Conservation (phyloP, 64 coral and sea anemone genomes). For the Montipora capricornis region DNA sequence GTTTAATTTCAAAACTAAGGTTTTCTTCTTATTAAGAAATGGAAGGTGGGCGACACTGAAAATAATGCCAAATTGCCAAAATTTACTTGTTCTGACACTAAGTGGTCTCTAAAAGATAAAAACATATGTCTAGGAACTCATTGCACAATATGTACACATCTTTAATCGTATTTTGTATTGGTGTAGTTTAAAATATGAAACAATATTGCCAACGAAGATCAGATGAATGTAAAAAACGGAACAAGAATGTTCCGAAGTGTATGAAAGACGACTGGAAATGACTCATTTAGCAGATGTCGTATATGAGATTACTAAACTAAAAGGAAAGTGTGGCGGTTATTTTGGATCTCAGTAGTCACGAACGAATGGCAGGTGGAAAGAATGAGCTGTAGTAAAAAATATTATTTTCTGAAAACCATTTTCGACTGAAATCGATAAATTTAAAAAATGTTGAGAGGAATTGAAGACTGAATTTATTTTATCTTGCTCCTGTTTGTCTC, state of each 20-base stretch:
- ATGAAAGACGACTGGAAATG: no score
- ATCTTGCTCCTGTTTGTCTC: no score
- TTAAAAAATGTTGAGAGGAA: neutral
- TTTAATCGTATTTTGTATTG: neutral
- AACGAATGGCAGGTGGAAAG: neutral
- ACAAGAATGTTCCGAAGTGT: no score
- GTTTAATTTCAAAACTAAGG: neutral
- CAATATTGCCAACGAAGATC: neutral
- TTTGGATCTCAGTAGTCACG: neutral
- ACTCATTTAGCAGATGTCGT: no score
- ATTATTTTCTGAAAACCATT: neutral
- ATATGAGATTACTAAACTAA: neutral
- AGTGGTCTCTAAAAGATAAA: slow-evolving; percentile 5
- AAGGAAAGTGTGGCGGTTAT: neutral
- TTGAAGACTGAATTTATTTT: no score
- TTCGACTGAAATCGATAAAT: neutral
- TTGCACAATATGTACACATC: neutral
- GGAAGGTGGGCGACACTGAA: neutral
- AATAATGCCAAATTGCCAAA: neutral
- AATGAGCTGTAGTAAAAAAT: neutral
- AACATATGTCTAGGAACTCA: neutral
- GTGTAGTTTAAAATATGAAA: neutral
- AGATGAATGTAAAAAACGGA: neutral
- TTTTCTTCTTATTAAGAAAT: neutral
- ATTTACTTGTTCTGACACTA: neutral